These are phyloP conservation scores for Anagyrus pseudococci DNA, from an alignment of 2,888 invertebrate species.

Conservation along the genomic window DNA sequence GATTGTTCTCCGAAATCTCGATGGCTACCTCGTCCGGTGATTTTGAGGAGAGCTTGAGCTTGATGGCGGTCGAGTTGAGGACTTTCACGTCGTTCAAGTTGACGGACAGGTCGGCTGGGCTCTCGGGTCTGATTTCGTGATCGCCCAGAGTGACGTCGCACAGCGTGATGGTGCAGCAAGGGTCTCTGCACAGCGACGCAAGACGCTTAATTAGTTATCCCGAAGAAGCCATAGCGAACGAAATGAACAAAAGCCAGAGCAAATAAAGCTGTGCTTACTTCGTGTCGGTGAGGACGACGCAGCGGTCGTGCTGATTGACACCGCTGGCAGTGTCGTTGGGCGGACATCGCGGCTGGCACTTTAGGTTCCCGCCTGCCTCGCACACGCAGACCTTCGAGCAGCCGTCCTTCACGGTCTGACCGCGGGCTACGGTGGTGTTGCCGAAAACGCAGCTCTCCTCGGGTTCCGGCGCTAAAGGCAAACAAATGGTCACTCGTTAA, in stretches of 20 bases:
- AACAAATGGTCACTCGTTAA: background rate
- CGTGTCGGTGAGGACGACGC: constrained; percentile 82
- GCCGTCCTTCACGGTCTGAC: constrained; percentile 79
- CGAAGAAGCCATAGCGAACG: background rate
- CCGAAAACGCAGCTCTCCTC: constrained; percentile 70
- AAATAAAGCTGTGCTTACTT: too few species aligned
- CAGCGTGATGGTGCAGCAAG: constrained; percentile 84
- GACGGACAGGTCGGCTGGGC: constrained; percentile 52
- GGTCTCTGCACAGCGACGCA: constrained; percentile 69
- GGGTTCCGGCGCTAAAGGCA: constrained; percentile 56
- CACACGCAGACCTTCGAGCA: constrained; percentile 83
- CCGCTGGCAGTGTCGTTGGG: constrained; percentile 54
- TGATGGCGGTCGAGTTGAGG: constrained; percentile 58
- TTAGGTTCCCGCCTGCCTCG: constrained; percentile 73
- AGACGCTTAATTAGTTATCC: background rate
- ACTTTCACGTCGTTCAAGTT: constrained; percentile 57
- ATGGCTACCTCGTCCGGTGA: constrained; percentile 49
- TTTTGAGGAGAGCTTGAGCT: constrained; percentile 52
- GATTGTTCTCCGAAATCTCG: constrained; percentile 56
- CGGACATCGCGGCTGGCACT: constrained; percentile 74
- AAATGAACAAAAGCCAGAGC: too few species aligned
- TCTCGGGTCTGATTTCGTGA: constrained; percentile 66
- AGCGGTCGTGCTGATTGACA: constrained; percentile 70
- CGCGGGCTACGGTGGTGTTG: constrained; percentile 75
- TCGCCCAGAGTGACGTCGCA: constrained; percentile 85